Evolutionary conservation across 2,888 invertebrate species (phyloP).

Genomic region (Drosophila vallismaia): DNA sequence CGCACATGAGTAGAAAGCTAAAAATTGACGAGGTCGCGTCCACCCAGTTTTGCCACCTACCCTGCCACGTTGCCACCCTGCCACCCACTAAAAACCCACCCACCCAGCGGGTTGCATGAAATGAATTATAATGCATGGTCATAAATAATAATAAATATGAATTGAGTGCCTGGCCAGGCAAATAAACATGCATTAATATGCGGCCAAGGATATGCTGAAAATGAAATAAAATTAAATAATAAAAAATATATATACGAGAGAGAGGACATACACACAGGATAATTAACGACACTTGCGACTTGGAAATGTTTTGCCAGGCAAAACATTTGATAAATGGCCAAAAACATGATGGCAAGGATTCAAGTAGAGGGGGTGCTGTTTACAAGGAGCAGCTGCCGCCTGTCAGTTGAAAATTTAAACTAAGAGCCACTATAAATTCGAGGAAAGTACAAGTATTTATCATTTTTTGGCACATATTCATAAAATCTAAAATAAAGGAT

Average conservation of each 20-base stretch:
- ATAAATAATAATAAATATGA: constrained; percentile 73
- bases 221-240: constrained; percentile 5
- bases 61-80: too few relatives aligned
- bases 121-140: constrained; percentile 67
- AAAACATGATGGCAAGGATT: constrained; percentile 11
- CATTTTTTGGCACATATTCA: constrained; percentile 41
- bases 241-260: neutral
- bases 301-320: constrained; percentile 30
- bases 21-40: constrained; percentile 31
- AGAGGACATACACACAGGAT: constrained; percentile 25
- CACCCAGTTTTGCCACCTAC: neutral
- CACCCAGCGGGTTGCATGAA: constrained; percentile 21
- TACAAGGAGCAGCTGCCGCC: constrained; percentile 32
- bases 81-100: neutral
- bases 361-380: neutral
- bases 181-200: constrained; percentile 56
- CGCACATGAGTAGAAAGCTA: constrained; percentile 23
- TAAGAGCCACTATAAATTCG: constrained; percentile 12
- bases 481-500: constrained; percentile 15
- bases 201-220: constrained; percentile 25
- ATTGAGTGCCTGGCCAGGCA: constrained; percentile 44
- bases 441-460: constrained; percentile 18
- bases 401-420: constrained; percentile 40
- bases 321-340: constrained; percentile 60
- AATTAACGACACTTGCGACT: constrained; percentile 63